Evolutionary conservation across 2,797 vertebrate species (phyloP).

Genomic region (Onychomys leucogaster): DNA sequence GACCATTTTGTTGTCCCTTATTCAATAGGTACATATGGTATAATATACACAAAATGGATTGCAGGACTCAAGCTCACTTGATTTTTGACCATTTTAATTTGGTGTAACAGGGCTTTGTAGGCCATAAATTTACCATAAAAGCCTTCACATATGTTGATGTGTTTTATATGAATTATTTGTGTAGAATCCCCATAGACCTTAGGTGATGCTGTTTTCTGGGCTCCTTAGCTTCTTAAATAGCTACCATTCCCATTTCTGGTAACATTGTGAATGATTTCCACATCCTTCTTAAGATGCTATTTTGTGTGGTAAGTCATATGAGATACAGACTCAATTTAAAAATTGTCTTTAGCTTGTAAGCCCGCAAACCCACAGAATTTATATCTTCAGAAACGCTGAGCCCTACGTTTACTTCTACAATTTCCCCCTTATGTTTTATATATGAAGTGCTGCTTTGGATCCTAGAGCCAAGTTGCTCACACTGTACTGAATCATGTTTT

Average conservation of each 20-base stretch:
- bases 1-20: conserved; percentile 78
- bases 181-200: conserved; percentile 72
- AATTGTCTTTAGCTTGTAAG: conserved; percentile 67
- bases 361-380: conserved; percentile 49
- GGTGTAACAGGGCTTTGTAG: conserved; percentile 84
- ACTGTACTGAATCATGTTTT: conserved; percentile 70
- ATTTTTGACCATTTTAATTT: conserved; percentile 84
- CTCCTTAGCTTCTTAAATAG: conserved; percentile 56
- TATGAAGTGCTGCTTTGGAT: conserved; percentile 75
- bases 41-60: conserved; percentile 80
- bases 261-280: conserved; percentile 67
- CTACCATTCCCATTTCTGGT: conserved; percentile 61
- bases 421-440: conserved; percentile 36
- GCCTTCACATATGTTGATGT: conserved; percentile 77
- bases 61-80: conserved; percentile 75
- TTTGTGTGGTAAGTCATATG: conserved; percentile 57
- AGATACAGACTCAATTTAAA: conserved; percentile 42
- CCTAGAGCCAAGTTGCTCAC: conserved; percentile 55
- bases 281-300: conserved; percentile 40
- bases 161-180: conserved; percentile 77
- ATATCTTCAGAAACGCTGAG: conserved; percentile 38
- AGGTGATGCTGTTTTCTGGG: conserved; percentile 69
- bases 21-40: conserved; percentile 65
- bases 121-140: conserved; percentile 80
- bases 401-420: conserved; percentile 58